These are phyloP conservation scores for Heteromurus nitidus DNA, from an alignment of 2,888 invertebrate species.

Conservation along the genomic window DNA sequence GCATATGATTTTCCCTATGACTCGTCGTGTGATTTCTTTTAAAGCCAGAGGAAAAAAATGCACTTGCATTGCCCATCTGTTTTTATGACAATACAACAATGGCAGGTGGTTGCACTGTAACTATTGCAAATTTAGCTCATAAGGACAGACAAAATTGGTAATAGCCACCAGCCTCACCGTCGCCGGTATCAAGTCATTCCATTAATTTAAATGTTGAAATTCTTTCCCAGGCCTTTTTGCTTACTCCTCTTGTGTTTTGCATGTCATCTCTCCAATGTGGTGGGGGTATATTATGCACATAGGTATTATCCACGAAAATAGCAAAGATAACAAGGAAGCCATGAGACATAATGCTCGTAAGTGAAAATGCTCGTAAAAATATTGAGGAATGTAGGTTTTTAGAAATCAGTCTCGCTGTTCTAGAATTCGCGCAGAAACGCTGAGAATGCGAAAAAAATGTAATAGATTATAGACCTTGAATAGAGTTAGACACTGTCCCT, in stretches of 20 bases:
- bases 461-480: too few relatives aligned
- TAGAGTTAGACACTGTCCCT: too few relatives aligned
- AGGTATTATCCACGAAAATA: not conserved
- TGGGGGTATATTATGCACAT: not conserved
- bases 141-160: conserved; percentile 36
- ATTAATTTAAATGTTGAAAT: conserved; percentile 30
- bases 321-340: conserved; percentile 13
- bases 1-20: too few relatives aligned
- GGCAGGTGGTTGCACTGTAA: conserved; percentile 22
- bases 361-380: conserved; percentile 64
- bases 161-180: conserved; percentile 8
- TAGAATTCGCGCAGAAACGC: conserved; percentile 25
- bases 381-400: conserved; percentile 63
- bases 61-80: conserved; percentile 23
- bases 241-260: not conserved
- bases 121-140: conserved; percentile 1
- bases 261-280: too few relatives aligned
- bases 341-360: conserved; percentile 38
- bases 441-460: too few relatives aligned
- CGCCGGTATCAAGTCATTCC: conserved; percentile 32
- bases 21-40: too few relatives aligned
- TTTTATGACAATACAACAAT: conserved; percentile 18
- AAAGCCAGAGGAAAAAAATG: conserved; percentile 5
- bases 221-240: conserved; percentile 18
- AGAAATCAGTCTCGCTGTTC: conserved; percentile 60